Conservation (phyloP, 2,888 invertebrate genomes). For the Pyrocoelia pectoralis region DNA sequence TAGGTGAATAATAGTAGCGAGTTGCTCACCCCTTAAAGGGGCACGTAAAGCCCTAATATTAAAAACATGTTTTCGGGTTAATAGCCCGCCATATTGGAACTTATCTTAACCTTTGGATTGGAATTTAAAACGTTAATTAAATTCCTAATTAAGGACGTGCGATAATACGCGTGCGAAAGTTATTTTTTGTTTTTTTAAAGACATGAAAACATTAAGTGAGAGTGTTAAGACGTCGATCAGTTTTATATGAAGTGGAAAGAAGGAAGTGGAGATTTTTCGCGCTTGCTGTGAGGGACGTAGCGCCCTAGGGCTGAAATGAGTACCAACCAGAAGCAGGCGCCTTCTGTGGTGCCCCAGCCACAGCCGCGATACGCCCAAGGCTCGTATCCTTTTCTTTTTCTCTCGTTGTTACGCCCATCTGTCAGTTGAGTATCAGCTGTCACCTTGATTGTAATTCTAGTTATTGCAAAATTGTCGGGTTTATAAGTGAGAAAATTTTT, state of each 20-base stretch:
- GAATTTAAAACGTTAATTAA: constrained; percentile 51
- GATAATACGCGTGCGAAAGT: constrained; percentile 1
- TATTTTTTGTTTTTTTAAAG: constrained; percentile 40
- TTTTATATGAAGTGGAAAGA: constrained; percentile 59
- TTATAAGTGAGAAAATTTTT: constrained; percentile 8
- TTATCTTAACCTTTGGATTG: constrained; percentile 60
- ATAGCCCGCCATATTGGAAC: constrained; percentile 60
- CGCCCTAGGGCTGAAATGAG: constrained; percentile 71
- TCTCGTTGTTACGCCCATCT: constrained; percentile 55
- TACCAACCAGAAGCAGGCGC: constrained; percentile 72
- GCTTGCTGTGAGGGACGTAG: constrained; percentile 68
- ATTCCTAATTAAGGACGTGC: constrained; percentile 18
- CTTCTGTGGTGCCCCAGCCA: constrained; percentile 66
- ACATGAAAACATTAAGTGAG: constrained; percentile 47
- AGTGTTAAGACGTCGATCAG: constrained; percentile 52
- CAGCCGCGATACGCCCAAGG: constrained; percentile 65
- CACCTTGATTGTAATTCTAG: constrained; percentile 19
- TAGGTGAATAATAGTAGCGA: constrained; percentile 40
- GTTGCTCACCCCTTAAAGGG: constrained; percentile 36
- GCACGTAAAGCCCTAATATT: constrained; percentile 38
- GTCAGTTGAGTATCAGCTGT: constrained; percentile 51
- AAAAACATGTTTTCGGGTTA: constrained; percentile 60
- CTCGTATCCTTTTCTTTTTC: constrained; percentile 65
- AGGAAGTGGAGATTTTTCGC: constrained; percentile 61
- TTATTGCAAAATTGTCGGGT: constrained; percentile 16